phyloP scores from a whole-genome alignment of 1,140 invertebrate genomes.

The Bombus waltoni region DNA sequence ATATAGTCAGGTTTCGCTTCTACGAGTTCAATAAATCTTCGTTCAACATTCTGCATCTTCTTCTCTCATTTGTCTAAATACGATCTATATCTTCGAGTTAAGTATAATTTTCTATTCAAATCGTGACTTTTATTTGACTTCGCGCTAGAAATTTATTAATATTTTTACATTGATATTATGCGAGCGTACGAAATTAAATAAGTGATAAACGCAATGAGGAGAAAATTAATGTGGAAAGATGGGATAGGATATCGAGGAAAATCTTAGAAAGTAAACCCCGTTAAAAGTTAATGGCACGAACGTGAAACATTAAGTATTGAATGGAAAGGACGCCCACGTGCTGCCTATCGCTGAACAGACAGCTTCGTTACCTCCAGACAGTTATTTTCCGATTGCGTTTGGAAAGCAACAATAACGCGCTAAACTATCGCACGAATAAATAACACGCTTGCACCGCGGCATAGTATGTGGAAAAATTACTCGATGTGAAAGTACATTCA shows the following conservation, averaged over 20 bases:
- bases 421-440: conserved; percentile 12
- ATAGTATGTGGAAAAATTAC: neutral
- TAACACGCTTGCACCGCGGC: too few species aligned
- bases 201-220: too few species aligned
- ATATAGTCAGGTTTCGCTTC: neutral
- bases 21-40: conserved; percentile 12
- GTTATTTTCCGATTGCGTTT: conserved; percentile 47
- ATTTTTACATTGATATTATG: neutral
- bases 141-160: neutral
- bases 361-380: conserved; percentile 49
- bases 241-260: neutral
- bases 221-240: neutral
- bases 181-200: neutral
- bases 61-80: neutral
- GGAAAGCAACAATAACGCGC: conserved; percentile 23
- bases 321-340: conserved; percentile 44
- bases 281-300: conserved; percentile 32
- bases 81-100: neutral
- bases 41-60: neutral
- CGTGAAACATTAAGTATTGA: conserved; percentile 37
- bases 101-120: neutral
- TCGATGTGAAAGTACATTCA: neutral
- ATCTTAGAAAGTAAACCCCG: conserved; percentile 39
- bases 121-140: neutral
- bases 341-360: conserved; percentile 41